Percentiles rank a stretch among this genome's conserved stretches.
Evolutionary conservation across 2,797 vertebrate genomes (phyloP).

Genomic region (Hydrophis major): DNA sequence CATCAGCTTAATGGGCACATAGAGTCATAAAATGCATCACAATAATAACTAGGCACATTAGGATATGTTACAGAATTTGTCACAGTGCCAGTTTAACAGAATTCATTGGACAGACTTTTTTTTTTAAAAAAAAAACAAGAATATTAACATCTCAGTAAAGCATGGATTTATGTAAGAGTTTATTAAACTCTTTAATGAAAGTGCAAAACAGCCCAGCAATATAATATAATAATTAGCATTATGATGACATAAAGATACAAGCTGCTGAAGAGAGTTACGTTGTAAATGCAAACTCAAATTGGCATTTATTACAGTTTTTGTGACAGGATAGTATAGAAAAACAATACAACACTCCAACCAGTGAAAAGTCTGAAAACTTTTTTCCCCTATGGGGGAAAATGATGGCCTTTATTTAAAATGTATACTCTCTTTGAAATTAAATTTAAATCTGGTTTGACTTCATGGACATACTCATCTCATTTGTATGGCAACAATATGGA

Average conservation of each 20-base stretch:
- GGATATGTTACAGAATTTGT: slow-evolving; percentile 37
- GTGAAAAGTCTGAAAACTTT: not conserved
- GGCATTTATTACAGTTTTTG: not conserved
- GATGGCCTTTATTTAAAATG: not conserved
- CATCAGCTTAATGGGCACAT: slow-evolving; percentile 46
- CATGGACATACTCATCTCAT: not conserved
- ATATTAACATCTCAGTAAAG: slow-evolving; percentile 12
- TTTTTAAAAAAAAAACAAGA: not conserved
- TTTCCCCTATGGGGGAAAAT: not conserved
- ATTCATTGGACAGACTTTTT: slow-evolving; percentile 44
- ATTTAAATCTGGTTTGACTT: not conserved
- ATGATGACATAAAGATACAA: not conserved
- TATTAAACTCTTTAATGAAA: not conserved
- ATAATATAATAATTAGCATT: slow-evolving; percentile 13
- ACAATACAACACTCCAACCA: not conserved
- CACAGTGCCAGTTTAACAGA: slow-evolving; percentile 8
- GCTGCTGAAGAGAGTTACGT: not conserved
- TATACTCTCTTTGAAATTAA: not conserved
- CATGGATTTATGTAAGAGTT: not conserved
- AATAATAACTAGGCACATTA: slow-evolving; percentile 51
- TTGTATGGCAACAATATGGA: not conserved
- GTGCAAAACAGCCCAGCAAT: not conserved
- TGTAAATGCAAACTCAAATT: not conserved
- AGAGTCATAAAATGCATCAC: slow-evolving; percentile 38
- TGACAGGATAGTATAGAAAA: not conserved